phyloP scores from a whole-genome alignment of 1,140 invertebrate genomes.

The Goniozus legneri region DNA sequence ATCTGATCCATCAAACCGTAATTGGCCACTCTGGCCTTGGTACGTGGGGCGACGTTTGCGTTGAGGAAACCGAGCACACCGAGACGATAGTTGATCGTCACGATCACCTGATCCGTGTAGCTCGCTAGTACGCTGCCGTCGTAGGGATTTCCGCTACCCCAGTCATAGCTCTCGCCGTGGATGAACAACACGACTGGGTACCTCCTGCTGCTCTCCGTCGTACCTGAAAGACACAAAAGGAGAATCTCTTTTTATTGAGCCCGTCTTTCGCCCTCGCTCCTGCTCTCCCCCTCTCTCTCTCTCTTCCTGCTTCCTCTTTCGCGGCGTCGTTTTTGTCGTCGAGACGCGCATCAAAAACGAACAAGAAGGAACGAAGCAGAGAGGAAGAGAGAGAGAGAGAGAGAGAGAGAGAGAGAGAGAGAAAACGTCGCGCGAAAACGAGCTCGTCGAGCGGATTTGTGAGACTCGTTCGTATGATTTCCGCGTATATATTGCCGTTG shows the following conservation, averaged over 20 bases:
- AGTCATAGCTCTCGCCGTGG: slow-evolving; percentile 92
- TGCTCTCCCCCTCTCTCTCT: slow-evolving; percentile 1
- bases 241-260: not conserved
- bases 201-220: slow-evolving; percentile 57
- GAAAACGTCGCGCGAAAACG: too few relatives aligned
- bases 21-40: slow-evolving; percentile 81
- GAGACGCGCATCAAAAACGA: not conserved
- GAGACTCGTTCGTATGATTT: too few relatives aligned
- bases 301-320: not conserved
- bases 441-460: too few relatives aligned
- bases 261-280: slow-evolving; percentile 1
- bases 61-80: slow-evolving; percentile 90
- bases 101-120: slow-evolving; percentile 87
- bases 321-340: slow-evolving; percentile 2
- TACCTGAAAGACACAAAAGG: slow-evolving; percentile 28
- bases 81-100: slow-evolving; percentile 94
- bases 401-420: slow-evolving; percentile 1
- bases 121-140: slow-evolving; percentile 90
- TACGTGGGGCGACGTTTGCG: slow-evolving; percentile 74
- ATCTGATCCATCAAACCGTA: slow-evolving; percentile 94
- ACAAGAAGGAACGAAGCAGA: slow-evolving; percentile 1
- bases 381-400: slow-evolving; percentile 10
- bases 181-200: slow-evolving; percentile 90
- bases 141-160: slow-evolving; percentile 92
- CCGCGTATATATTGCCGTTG: too few relatives aligned